Base-by-base conservation (phyloP, 2,888 invertebrate genomes). In the Byasa hedistus region DNA sequence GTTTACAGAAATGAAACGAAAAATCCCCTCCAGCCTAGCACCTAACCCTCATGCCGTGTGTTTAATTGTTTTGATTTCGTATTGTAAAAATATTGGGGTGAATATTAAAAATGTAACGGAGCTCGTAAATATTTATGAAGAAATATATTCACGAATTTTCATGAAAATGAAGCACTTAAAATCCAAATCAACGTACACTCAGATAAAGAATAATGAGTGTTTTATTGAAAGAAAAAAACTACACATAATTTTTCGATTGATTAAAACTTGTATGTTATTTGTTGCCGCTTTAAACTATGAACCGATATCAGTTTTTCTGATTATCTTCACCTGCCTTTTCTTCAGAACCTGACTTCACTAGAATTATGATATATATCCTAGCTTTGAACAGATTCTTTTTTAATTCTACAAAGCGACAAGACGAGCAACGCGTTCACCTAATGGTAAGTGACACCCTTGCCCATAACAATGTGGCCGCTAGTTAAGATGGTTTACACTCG, bases 31-130 rank as follows among this genome's bases (percentile, higher is more conserved):
- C 80, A 75, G 73, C 74, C 77, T 76, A 76, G 73, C 76, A 79
- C 77, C 82, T 81, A 81, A 84, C 81, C 81, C 82, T 81, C 80
- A 79, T 83, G 81, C 80, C 76, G 74, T 80, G 82, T 79, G 78
- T 84, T 88, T 88, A 87, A 91, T 90, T 89, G 89, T 91, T 89
- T 88, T 85, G 85, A 83, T 89, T 89, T 86, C 78, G 80, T 84
- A 82, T 81, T 83, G 79, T 73, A 77, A 77, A 83, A 86, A 83
- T 79, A 79, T 72, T 70, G 76, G 86, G 85, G 85, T 86, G 86
- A 79, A 86, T 87, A 85, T 81, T 82, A 79, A 84, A 81, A 77
- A 66, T 60, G 57, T 63, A 23, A 57, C 64, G 48, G 57, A 52
- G 48, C 54, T 68, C 59, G 21, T 62, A 62, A 61, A 67, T 66